These are phyloP conservation scores for Tragopan temminckii DNA, from an alignment of 2,797 vertebrate genomes.

Conservation along the genomic window DNA sequence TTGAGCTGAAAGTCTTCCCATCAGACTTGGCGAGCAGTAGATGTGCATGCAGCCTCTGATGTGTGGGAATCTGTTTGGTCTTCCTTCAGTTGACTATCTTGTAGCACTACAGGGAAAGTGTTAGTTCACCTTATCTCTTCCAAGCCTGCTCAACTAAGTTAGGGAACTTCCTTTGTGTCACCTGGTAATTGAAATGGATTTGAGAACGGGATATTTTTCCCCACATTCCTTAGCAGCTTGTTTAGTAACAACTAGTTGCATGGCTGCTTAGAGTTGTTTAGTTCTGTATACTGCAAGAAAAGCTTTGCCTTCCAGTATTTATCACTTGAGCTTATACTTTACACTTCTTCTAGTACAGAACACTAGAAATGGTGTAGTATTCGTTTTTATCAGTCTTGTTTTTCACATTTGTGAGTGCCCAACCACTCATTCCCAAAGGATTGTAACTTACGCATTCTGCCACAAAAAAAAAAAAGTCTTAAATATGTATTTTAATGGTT, in stretches of 20 bases:
- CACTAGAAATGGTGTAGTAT: background rate
- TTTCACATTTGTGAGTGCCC: background rate
- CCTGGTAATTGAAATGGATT: background rate
- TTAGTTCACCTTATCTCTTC: rapidly evolving
- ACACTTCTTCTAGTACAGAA: background rate
- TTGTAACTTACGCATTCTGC: background rate
- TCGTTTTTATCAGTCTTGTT: background rate
- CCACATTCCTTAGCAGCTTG: background rate
- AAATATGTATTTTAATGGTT: background rate
- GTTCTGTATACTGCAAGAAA: background rate
- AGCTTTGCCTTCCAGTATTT: background rate
- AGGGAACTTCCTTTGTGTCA: background rate
- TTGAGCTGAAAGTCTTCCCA: rapidly evolving
- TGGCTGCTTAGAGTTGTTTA: background rate
- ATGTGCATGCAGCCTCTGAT: background rate
- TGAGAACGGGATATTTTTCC: background rate
- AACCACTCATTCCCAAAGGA: background rate
- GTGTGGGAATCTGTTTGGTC: background rate
- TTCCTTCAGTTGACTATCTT: background rate
- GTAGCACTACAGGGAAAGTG: background rate
- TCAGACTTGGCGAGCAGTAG: background rate
- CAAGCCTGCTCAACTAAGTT: background rate
- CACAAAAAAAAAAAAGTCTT: background rate
- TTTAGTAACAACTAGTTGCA: background rate
- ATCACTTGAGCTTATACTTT: background rate